Conservation (phyloP, 1,140 invertebrate species). For the Drosophila gunungcola region DNA sequence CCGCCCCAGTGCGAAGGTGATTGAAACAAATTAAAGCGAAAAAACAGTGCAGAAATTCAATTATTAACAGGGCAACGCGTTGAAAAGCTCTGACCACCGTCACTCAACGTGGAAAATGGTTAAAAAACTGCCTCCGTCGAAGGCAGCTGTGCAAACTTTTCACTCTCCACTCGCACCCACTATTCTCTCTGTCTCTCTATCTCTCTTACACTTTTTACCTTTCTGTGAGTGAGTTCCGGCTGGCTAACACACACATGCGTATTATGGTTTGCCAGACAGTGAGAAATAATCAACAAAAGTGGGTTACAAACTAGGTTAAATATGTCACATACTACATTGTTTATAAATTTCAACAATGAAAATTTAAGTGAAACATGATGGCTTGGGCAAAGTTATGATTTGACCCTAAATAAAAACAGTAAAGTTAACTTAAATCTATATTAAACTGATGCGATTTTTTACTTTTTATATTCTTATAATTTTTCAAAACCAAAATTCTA, state of each 20-base stretch:
- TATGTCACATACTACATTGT: neutral
- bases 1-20: slow-evolving; percentile 26
- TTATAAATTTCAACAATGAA: no score
- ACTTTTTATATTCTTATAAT: no score
- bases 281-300: neutral
- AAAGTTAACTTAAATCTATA: no score
- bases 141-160: slow-evolving; percentile 50
- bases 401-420: no score
- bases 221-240: slow-evolving; percentile 43
- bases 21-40: slow-evolving; percentile 34
- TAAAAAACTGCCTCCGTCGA: slow-evolving; percentile 12
- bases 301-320: neutral
- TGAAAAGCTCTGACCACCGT: slow-evolving; percentile 9
- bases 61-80: slow-evolving; percentile 18
- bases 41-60: slow-evolving; percentile 30
- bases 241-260: slow-evolving; percentile 36
- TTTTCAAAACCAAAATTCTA: no score
- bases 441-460: no score
- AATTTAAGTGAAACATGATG: no score
- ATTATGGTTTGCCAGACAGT: slow-evolving; percentile 11
- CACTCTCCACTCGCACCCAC: slow-evolving; percentile 21
- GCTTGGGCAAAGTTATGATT: no score
- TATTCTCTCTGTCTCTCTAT: neutral
- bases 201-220: slow-evolving; percentile 11
- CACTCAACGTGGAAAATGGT: neutral